Conservation (phyloP, 2,113 vertebrate genomes). For the Campylomormyrus tamandua region DNA sequence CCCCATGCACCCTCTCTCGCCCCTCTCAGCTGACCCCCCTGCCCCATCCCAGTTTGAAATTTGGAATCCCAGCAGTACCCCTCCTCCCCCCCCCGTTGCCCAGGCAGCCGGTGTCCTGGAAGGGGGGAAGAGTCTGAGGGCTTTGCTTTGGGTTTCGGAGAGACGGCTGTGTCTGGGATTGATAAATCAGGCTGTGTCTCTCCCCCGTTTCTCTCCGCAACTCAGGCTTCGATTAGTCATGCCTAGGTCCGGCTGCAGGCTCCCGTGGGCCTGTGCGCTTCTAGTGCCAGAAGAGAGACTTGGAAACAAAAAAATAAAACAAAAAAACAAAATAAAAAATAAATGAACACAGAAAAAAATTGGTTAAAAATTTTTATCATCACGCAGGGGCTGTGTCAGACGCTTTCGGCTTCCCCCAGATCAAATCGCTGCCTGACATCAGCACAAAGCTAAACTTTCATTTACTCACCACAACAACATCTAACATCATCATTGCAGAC, state of each 20-base stretch:
- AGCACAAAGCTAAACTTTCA: neutral
- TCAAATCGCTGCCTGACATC: neutral
- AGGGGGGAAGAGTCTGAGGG: constrained; percentile 58
- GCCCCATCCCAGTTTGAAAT: constrained; percentile 49
- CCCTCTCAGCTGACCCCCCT: constrained; percentile 49
- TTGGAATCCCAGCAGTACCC: constrained; percentile 55
- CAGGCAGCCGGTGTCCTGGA: constrained; percentile 62
- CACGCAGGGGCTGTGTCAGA: constrained; percentile 52
- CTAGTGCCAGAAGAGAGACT: constrained; percentile 61
- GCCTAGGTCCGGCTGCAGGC: constrained; percentile 64
- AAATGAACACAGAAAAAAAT: constrained; percentile 58
- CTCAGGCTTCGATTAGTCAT: constrained; percentile 62
- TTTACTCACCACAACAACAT: neutral
- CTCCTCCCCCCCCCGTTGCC: constrained; percentile 44
- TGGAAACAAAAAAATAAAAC: constrained; percentile 47
- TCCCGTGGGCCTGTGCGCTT: constrained; percentile 59
- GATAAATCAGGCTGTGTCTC: constrained; percentile 60
- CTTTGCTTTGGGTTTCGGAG: constrained; percentile 46
- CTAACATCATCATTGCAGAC: neutral
- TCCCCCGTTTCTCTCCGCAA: constrained; percentile 39
- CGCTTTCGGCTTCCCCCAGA: constrained; percentile 38
- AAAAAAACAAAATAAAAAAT: constrained; percentile 46
- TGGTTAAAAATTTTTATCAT: constrained; percentile 48
- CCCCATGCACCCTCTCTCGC: constrained; percentile 43
- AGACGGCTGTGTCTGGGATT: constrained; percentile 49